Evolutionary conservation across 2,113 vertebrate genomes (phyloP), one percentile per base, ranked within the genome.

Genomic region (Myotis brandtii): DNA sequence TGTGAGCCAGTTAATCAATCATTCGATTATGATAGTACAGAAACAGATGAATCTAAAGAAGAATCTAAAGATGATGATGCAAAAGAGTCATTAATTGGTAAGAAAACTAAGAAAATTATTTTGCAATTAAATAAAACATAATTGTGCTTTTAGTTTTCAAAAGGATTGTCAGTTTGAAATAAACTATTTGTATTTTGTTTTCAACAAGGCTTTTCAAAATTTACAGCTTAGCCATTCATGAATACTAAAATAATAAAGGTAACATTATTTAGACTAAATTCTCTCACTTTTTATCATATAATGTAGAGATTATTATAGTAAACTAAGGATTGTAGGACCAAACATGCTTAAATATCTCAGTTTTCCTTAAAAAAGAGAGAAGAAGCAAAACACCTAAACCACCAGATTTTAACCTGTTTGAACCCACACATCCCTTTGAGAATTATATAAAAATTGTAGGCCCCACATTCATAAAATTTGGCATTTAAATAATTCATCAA

Each of bases 31-130:
- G 99, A 99, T 89, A 98, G 97, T 95, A 99, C 99, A 97, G 99
- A 99, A 97, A 97, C 99, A 95, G 99, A 99, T 23, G 99, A 99
- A 85, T 99, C 98, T 96, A 99, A 99, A 95, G 99, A 99, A 91
- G 99, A 99, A 0, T 99, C 99, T 95, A 99, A 99, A 96, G 99
- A 99, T 0, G 99, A 99, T 92, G 99, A 99, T 97, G 98, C 98
- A 18, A 99, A 99, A 96, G 99, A 99, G 32, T 98, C 98, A 80
- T 98, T 99, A 91, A 96, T 98, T 2, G 97, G 97, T 98, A 95
- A 97, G 97, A 69, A 95, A 91, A 67, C 23, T 6, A 6, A 14
- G 6, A 32, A 76, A 18, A 16, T 59, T 85, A 40, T 77, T 86
- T 80, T 50, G 67, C 27, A 64, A 87, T 82, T 72, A 72, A 66